A percentile compares a stretch with the other conserved stretches of the same genome.
phyloP scores from a whole-genome alignment of 2,888 invertebrate species.

The Drosophila affinis region DNA sequence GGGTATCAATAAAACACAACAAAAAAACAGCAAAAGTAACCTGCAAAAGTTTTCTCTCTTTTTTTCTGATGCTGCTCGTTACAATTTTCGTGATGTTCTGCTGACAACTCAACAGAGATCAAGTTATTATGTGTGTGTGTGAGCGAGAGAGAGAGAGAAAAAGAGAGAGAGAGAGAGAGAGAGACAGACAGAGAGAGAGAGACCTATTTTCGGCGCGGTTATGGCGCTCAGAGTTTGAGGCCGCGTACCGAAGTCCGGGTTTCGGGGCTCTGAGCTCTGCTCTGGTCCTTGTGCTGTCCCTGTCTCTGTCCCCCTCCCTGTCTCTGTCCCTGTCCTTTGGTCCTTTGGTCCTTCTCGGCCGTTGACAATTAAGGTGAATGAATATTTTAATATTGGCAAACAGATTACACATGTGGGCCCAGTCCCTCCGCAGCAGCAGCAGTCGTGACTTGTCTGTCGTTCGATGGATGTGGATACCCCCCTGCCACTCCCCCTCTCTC shows the following conservation, averaged over 20 bases:
- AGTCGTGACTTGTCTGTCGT: constrained; percentile 46
- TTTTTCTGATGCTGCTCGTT: constrained; percentile 57
- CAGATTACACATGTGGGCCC: constrained; percentile 73
- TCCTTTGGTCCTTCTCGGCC: constrained; percentile 42
- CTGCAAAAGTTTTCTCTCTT: constrained; percentile 49
- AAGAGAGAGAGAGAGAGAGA: neutral
- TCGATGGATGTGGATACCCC: constrained; percentile 16
- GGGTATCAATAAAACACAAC: neutral
- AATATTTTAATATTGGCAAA: constrained; percentile 79
- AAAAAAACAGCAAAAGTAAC: constrained; percentile 16
- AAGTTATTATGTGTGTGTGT: constrained; percentile 67
- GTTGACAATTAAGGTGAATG: constrained; percentile 79
- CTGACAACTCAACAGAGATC: constrained; percentile 79
- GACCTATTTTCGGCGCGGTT: constrained; percentile 65
- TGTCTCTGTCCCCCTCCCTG: neutral
- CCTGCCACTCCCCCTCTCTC: too few relatives aligned
- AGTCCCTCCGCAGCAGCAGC: constrained; percentile 3
- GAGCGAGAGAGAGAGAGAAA: neutral
- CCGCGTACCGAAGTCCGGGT: constrained; percentile 19
- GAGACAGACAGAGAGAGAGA: constrained; percentile 33
- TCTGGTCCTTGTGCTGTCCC: neutral
- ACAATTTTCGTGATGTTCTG: constrained; percentile 78
- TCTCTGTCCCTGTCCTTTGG: neutral
- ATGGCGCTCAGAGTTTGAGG: constrained; percentile 48
- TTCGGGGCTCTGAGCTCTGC: constrained; percentile 2